phyloP scores from a whole-genome alignment of 2,797 vertebrate species.

The Otolemur crassicaudatus region DNA sequence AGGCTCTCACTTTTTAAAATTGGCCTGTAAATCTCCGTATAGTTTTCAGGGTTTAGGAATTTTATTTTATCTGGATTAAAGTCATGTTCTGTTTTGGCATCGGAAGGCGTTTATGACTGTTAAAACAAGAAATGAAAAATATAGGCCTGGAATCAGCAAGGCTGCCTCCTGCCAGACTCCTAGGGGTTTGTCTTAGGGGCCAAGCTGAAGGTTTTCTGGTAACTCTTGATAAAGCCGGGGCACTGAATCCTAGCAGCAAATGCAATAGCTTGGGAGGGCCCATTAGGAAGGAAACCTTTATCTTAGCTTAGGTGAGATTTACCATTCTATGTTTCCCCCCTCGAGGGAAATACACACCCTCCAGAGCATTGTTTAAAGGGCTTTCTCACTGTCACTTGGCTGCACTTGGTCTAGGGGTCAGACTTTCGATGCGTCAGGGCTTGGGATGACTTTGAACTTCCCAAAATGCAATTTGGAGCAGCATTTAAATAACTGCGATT shows the following conservation, averaged over 20 bases:
- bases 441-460: constrained; percentile 54
- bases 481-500: constrained; percentile 63
- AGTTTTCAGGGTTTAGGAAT: constrained; percentile 84
- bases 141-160: constrained; percentile 82
- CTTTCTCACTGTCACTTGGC: neutral
- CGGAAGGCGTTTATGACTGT: constrained; percentile 85
- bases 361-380: neutral
- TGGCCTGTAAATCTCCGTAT: constrained; percentile 81
- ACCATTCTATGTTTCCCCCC: neutral
- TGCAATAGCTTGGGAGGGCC: neutral
- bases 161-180: constrained; percentile 76
- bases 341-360: neutral
- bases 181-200: constrained; percentile 69
- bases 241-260: neutral
- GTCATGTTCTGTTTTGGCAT: constrained; percentile 85
- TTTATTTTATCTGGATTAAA: constrained; percentile 88
- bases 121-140: constrained; percentile 86
- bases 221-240: constrained; percentile 33
- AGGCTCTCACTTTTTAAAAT: constrained; percentile 78
- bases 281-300: neutral
- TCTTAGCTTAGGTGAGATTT: neutral
- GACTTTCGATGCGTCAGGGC: constrained; percentile 6
- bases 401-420: neutral
- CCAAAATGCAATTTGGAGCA: constrained; percentile 47
- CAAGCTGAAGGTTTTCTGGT: constrained; percentile 45